Percentiles rank a stretch among this genome's conserved stretches.
These are phyloP conservation scores for Cyclina sinensis DNA, from an alignment of 1,140 invertebrate species.

Conservation along the genomic window DNA sequence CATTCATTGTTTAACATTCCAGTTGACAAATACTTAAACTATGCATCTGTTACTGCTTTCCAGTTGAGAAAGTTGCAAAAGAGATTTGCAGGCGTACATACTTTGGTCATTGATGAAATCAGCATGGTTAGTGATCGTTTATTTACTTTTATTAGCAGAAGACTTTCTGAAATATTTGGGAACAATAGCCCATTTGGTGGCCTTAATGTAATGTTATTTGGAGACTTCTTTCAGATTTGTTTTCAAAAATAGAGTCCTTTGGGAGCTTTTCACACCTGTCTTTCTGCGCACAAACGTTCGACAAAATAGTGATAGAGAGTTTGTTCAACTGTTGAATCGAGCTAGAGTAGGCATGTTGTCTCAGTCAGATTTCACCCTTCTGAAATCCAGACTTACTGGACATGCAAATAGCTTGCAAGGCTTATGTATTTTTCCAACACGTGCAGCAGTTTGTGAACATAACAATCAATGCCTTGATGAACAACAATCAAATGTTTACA, in stretches of 20 bases:
- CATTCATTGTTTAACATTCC: conserved; percentile 15
- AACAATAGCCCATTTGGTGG: conserved; percentile 18
- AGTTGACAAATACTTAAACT: conserved; percentile 26
- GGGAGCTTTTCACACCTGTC: conserved; percentile 9
- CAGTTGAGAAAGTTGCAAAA: not conserved
- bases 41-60: not conserved
- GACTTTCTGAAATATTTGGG: conserved; percentile 21
- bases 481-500: too few species aligned
- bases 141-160: conserved; percentile 24
- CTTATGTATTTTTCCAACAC: conserved; percentile 28
- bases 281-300: conserved; percentile 29
- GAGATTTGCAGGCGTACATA: conserved; percentile 1
- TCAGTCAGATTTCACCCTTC: not conserved
- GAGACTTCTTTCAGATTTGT: conserved; percentile 34
- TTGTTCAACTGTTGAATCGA: conserved; percentile 17
- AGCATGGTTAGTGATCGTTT: conserved; percentile 12
- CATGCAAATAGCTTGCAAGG: too few species aligned
- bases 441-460: conserved; percentile 3
- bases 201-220: too few species aligned
- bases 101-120: conserved; percentile 5
- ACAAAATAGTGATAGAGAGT: not conserved
- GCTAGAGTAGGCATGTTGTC: conserved; percentile 9
- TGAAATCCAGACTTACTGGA: not conserved
- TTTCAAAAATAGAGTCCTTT: conserved; percentile 31
- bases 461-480: not conserved